Evolutionary conservation across 2,888 invertebrate species (phyloP).

Genomic region (Parelbella ahira): DNA sequence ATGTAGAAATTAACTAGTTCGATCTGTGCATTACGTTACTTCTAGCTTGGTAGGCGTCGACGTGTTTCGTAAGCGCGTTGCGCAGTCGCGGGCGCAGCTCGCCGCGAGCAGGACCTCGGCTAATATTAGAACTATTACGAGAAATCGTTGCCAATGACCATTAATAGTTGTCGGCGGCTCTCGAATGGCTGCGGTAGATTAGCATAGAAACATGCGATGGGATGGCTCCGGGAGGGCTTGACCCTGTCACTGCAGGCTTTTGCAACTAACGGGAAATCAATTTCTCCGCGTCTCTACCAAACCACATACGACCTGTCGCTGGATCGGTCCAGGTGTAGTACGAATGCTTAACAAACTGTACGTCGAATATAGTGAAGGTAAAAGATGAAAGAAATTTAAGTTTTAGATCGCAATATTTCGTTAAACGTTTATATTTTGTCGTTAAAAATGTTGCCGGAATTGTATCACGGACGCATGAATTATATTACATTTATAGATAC

Average conservation of each 20-base stretch:
- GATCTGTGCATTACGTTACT: slow-evolving; percentile 52
- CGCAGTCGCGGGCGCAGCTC: slow-evolving; percentile 56
- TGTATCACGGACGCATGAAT: no score
- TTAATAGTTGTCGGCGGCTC: slow-evolving; percentile 70
- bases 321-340: no score
- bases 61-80: slow-evolving; percentile 67
- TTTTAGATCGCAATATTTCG: no score
- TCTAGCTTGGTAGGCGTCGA: slow-evolving; percentile 61
- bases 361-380: no score
- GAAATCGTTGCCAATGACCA: slow-evolving; percentile 66
- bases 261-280: slow-evolving; percentile 69
- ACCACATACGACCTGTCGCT: no score
- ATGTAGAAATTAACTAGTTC: slow-evolving; percentile 75
- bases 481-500: no score
- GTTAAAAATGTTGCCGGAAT: no score
- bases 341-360: no score
- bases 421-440: no score
- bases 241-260: slow-evolving; percentile 73
- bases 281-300: slow-evolving; percentile 43
- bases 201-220: slow-evolving; percentile 73
- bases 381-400: no score
- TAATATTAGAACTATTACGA: slow-evolving; percentile 56
- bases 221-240: slow-evolving; percentile 67
- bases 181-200: slow-evolving; percentile 67
- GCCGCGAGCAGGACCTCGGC: slow-evolving; percentile 45